Conservation (phyloP, 2,113 vertebrate species). For the Xenopus tropicalis region UCB_Xtro_10.0 CM004450.2:76502001-76502500, state of each 20-base stretch:
- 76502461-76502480: neutral
- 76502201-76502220: constrained; percentile 39
- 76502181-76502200: constrained; percentile 39
- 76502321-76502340: constrained; percentile 43
- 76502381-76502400: constrained; percentile 14
- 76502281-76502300: constrained; percentile 38
- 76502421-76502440: neutral
- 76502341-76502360: constrained; percentile 42
- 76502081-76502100: constrained; percentile 17
- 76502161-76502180: constrained; percentile 40
- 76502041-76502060: no score
- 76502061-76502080: constrained; percentile 16
- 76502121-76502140: constrained; percentile 39
- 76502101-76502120: constrained; percentile 28
- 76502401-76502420: constrained; percentile 11
- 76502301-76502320: constrained; percentile 35
- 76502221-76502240: constrained; percentile 46
- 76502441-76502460: neutral
- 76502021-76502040: no score
- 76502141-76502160: constrained; percentile 46
- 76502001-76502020: no score
- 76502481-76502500: neutral
- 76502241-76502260: constrained; percentile 38
- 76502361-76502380: constrained; percentile 35
- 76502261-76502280: constrained; percentile 36